Evolutionary conservation across 2,888 invertebrate species (phyloP), one percentile per base, ranked within the genome.

Genomic region (Morpho deidamia): DNA sequence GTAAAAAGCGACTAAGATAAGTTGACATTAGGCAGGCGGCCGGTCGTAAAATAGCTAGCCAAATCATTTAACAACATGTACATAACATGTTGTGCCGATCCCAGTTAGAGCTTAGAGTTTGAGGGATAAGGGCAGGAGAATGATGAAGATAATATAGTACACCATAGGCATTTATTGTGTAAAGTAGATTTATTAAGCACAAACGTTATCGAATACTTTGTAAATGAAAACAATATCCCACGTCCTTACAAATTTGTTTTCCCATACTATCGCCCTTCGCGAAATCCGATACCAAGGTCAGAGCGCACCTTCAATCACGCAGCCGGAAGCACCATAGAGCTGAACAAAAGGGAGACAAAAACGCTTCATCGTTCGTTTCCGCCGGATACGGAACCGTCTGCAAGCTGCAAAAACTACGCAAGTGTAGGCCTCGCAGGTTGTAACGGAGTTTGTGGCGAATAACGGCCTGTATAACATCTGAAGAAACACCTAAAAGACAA

Each of bases 331-430:
- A 61, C 76, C 71, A 81, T 80, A 81, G 78, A 75, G 76, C 65
- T 72, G 74, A 66, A 76, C 77, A 83, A 80, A 80, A 77, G 61
- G 72, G 74, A 66, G 58, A 61, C 69, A 76, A 70, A 82, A 56
- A 58, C 55, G 78, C 79, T 81, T 81, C 85, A 78, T 83, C 80
- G 79, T 75, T 62, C 71, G 63, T 77, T 76, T 83, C 86, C 85
- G 79, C 64, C 81, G 85, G 84, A 83, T 74, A 68, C 78, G 84
- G 87, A 83, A 82, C 77, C 79, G 82, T 76, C 81, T 83, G 84
- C 67, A 64, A 77, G 72, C 68, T 65, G 69, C 73, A 77, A 78
- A 78, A 76, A 76, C 71, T 69, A 61, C 59, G 73, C 73, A 60
- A 69, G 68, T 66, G 74, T 47, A 47, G 11, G 69, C 63, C 37